Conservation (phyloP, 53 echinoderm and acorn worm genomes). For the Holothuria scabra region DNA sequence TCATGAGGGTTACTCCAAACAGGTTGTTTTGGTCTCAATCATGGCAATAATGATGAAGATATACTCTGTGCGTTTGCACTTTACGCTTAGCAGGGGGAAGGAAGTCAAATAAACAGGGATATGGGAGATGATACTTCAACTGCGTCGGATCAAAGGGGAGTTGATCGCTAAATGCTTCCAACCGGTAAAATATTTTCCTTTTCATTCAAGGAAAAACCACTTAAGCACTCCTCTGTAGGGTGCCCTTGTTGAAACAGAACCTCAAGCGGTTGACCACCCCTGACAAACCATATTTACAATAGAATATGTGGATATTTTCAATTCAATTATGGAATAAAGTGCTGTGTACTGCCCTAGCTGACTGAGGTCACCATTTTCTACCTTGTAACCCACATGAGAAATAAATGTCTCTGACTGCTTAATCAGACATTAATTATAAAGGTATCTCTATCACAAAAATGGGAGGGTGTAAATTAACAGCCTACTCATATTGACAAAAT, state of each 20-base stretch:
- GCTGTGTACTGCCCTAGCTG: slow-evolving; percentile 24
- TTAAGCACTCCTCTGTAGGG: slow-evolving; percentile 12
- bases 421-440: too few relatives aligned
- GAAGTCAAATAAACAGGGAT: slow-evolving; percentile 37
- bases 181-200: slow-evolving; percentile 12
- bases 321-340: slow-evolving; percentile 38
- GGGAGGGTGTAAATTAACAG: too few relatives aligned
- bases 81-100: slow-evolving; percentile 36
- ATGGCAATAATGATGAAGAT: background rate
- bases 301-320: slow-evolving; percentile 15
- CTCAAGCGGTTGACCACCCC: slow-evolving; percentile 40
- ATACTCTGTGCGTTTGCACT: slow-evolving; percentile 29
- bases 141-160: slow-evolving; percentile 27
- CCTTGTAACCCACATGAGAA: too few relatives aligned
- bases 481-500: too few relatives aligned
- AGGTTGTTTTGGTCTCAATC: slow-evolving; percentile 39
- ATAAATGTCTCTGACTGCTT: too few relatives aligned
- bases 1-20: slow-evolving; percentile 3
- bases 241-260: slow-evolving; percentile 2
- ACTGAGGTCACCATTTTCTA: too few relatives aligned
- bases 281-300: slow-evolving; percentile 35
- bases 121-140: slow-evolving; percentile 13
- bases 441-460: too few relatives aligned
- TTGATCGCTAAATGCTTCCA: slow-evolving; percentile 18
- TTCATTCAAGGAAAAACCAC: slow-evolving; percentile 1